Evolutionary conservation across 1,140 invertebrate species (phyloP).

Genomic region (Eupeodes corollae): DNA sequence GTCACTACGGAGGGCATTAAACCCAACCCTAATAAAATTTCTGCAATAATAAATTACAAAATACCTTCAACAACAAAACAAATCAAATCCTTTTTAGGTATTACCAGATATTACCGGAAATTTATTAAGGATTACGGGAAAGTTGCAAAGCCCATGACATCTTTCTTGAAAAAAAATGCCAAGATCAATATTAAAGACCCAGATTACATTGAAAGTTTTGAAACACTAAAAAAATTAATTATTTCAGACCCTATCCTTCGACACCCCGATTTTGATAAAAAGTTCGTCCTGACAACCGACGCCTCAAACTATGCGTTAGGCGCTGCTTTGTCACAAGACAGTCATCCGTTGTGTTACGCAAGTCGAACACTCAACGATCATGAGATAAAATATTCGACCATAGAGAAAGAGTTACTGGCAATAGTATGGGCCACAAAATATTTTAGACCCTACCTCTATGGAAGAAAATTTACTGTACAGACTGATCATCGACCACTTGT

Average conservation of each 20-base stretch:
- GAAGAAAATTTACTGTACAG: conserved; percentile 37
- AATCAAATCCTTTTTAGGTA: conserved; percentile 14
- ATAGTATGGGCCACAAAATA: conserved; percentile 40
- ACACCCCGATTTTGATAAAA: conserved; percentile 27
- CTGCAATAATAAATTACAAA: conserved; percentile 11
- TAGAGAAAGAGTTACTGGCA: conserved; percentile 42
- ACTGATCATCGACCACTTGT: conserved; percentile 42
- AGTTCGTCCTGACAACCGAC: too few relatives aligned
- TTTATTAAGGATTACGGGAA: conserved; percentile 17
- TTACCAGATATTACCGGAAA: conserved; percentile 19
- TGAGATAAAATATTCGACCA: conserved; percentile 35
- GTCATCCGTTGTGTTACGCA: conserved; percentile 33
- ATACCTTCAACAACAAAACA: conserved; percentile 12
- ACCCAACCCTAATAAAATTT: conserved; percentile 16
- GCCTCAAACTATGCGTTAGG: conserved; percentile 11
- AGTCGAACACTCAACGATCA: conserved; percentile 34
- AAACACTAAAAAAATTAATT: conserved; percentile 14
- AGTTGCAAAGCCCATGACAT: conserved; percentile 9
- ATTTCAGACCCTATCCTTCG: conserved; percentile 15
- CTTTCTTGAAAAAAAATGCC: conserved; percentile 8
- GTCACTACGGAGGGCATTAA: conserved; percentile 14
- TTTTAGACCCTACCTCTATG: conserved; percentile 40
- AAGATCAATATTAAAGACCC: conserved; percentile 13
- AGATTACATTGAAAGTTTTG: conserved; percentile 18
- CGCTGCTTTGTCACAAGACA: conserved; percentile 8